These are phyloP conservation scores for Cephalopholis sonnerati DNA, from an alignment of 2,113 vertebrate species.

Conservation along the genomic window DNA sequence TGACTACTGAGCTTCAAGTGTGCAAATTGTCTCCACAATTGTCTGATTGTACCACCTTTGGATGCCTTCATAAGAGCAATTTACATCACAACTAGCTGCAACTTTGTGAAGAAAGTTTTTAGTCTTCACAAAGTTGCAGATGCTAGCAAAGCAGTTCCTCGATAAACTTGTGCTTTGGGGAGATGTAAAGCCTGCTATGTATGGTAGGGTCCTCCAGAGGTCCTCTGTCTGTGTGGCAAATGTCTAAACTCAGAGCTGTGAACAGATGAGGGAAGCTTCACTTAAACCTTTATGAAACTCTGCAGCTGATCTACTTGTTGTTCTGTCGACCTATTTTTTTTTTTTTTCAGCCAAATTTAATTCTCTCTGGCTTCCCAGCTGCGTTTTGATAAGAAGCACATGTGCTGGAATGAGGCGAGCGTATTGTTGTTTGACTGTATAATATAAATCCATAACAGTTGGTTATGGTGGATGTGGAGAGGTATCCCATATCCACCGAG, in stretches of 20 bases:
- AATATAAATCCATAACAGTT: slow-evolving; percentile 59
- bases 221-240: neutral
- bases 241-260: neutral
- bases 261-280: neutral
- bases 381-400: slow-evolving; percentile 71
- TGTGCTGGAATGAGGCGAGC: slow-evolving; percentile 52
- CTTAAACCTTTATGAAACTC: slow-evolving; percentile 7
- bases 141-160: no score
- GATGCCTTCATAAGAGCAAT: no score
- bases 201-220: no score
- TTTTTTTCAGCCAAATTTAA: slow-evolving; percentile 55
- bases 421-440: slow-evolving; percentile 54
- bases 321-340: slow-evolving; percentile 17
- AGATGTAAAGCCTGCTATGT: no score
- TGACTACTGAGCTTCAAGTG: no score
- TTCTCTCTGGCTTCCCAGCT: slow-evolving; percentile 56
- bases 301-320: slow-evolving; percentile 40
- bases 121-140: no score
- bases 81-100: no score
- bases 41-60: no score
- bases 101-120: no score
- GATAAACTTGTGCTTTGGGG: no score
- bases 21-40: no score
- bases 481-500: slow-evolving; percentile 8
- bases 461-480: slow-evolving; percentile 40